Percentiles rank a stretch among this genome's conserved stretches.
phyloP scores from a whole-genome alignment of 2,113 vertebrate species.

The Hymenochirus boettgeri region DNA sequence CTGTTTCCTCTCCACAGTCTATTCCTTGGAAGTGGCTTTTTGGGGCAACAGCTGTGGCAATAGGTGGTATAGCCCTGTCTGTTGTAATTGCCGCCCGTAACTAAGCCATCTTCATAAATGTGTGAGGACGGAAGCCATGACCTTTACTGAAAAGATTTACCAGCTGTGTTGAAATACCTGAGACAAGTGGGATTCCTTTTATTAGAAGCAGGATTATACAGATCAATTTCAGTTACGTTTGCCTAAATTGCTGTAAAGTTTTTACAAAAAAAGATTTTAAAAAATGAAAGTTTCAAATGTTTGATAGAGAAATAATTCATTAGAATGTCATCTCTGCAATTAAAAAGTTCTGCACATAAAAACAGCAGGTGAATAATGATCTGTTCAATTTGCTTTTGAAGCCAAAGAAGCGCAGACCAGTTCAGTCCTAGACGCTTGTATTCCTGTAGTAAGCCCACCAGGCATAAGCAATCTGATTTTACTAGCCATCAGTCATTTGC shows the following conservation, averaged over 20 bases:
- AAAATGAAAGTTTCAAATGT: neutral
- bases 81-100: conserved; percentile 95
- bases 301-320: too few relatives aligned
- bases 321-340: too few relatives aligned
- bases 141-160: neutral
- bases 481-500: too few relatives aligned
- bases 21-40: conserved; percentile 95
- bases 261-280: neutral
- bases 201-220: conserved; percentile 4
- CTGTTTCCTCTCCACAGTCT: conserved; percentile 57
- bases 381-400: neutral
- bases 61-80: conserved; percentile 89
- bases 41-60: conserved; percentile 86
- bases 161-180: neutral
- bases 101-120: conserved; percentile 51
- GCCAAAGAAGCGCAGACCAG: neutral
- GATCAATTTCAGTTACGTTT: neutral
- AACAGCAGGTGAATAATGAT: neutral
- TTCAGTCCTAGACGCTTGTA: neutral
- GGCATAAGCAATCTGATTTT: too few relatives aligned
- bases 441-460: too few relatives aligned
- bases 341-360: too few relatives aligned
- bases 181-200: neutral
- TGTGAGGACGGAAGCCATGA: conserved; percentile 33
- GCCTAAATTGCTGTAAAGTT: conserved; percentile 11